Percentiles rank a stretch among this genome's conserved stretches.
Conservation (phyloP, 2,797 vertebrate species). For the Loris lydekkerianus region DNA sequence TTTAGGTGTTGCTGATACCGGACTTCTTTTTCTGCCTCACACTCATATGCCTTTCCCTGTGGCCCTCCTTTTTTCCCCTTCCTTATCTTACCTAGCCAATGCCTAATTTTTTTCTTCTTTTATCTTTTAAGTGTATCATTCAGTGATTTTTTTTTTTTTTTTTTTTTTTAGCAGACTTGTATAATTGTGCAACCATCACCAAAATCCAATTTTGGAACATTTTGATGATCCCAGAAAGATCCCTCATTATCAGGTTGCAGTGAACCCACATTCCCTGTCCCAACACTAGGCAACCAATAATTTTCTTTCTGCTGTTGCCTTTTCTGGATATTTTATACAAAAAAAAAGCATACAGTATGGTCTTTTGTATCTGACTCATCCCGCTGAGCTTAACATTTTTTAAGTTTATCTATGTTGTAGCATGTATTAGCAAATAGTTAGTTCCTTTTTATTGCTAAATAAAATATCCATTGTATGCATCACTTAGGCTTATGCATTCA, state of each 20-base stretch:
- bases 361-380: not conserved
- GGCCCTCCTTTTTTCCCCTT: not conserved
- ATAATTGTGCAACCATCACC: not conserved
- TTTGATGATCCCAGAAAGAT: not conserved
- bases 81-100: not conserved
- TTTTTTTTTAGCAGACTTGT: not conserved
- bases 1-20: not conserved
- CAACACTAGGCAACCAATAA: not conserved
- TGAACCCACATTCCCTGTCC: not conserved
- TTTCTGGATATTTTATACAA: not conserved
- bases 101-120: not conserved
- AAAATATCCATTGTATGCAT: not conserved
- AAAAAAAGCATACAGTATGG: not conserved
- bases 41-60: not conserved
- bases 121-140: not conserved
- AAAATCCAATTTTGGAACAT: not conserved
- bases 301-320: not conserved
- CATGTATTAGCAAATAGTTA: not conserved
- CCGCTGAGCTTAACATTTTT: not conserved
- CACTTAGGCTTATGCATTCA: not conserved
- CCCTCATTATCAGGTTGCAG: not conserved
- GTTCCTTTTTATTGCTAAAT: not conserved
- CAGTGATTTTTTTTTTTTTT: not conserved
- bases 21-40: not conserved
- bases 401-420: not conserved